Evolutionary conservation across 2,113 vertebrate species (phyloP).

Genomic region (Dasyprocta punctata): DNA sequence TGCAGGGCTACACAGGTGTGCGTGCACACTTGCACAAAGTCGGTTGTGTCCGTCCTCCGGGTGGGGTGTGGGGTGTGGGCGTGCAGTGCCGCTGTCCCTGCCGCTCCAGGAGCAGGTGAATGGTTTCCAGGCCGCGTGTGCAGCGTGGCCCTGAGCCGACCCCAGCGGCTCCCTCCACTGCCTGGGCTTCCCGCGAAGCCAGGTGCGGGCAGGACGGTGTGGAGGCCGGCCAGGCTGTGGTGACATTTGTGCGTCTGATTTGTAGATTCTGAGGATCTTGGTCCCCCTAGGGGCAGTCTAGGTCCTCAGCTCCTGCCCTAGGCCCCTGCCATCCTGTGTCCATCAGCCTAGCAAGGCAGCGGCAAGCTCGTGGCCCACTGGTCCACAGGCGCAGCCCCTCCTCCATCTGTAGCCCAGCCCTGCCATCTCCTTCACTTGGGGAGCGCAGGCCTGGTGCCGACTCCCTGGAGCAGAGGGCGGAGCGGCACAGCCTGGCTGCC

Average conservation of each 20-base stretch:
- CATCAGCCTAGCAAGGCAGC: not conserved
- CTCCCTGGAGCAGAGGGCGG: not conserved
- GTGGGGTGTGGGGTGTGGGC: not conserved
- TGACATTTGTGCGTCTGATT: not conserved
- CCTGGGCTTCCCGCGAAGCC: not conserved
- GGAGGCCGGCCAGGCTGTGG: not conserved
- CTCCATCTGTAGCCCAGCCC: not conserved
- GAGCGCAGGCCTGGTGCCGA: not conserved
- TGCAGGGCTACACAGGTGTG: not conserved
- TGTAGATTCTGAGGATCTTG: not conserved
- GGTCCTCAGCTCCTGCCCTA: rapidly evolving
- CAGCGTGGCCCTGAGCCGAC: not conserved
- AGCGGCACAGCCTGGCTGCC: not conserved
- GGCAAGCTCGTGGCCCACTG: not conserved
- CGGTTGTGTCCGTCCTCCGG: rapidly evolving
- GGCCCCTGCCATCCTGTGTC: not conserved
- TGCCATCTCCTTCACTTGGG: not conserved
- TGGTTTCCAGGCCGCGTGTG: not conserved
- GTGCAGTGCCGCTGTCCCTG: not conserved
- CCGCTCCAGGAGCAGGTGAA: not conserved
- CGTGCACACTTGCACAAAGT: rapidly evolving
- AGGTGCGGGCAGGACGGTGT: not conserved
- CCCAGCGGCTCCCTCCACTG: rapidly evolving
- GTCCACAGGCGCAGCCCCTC: not conserved
- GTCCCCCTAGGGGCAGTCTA: not conserved